Percentiles rank a stretch among this genome's conserved stretches.
Conservation (phyloP, 1,140 invertebrate species). For the Heliconius hermathena region DNA sequence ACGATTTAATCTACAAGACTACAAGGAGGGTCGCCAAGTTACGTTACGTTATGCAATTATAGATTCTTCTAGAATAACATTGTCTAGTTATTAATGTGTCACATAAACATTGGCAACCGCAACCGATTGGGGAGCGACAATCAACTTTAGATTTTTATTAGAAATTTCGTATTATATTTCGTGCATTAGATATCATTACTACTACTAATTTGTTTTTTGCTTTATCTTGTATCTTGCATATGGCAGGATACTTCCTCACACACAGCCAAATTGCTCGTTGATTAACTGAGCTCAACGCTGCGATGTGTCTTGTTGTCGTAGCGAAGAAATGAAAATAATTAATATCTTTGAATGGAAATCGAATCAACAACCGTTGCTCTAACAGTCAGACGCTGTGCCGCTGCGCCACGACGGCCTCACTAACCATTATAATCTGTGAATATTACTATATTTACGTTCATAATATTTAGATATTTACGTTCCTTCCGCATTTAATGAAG, state of each 20-base stretch:
- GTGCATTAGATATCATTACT: no score
- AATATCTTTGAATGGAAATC: no score
- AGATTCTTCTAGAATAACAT: constrained; percentile 10
- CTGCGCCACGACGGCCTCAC: no score
- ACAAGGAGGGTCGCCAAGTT: background rate
- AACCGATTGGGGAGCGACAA: background rate
- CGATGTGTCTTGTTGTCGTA: no score
- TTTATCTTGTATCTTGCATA: no score
- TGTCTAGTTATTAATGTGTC: background rate
- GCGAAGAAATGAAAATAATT: no score
- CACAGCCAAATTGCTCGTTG: no score
- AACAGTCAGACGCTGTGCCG: no score
- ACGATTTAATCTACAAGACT: background rate
- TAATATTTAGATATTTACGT: background rate
- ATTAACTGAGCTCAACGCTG: no score
- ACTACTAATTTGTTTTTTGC: no score
- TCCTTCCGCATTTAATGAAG: background rate
- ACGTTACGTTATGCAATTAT: background rate
- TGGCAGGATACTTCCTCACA: no score
- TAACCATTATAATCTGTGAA: background rate
- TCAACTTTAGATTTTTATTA: background rate
- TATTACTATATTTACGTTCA: background rate
- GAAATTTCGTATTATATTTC: background rate
- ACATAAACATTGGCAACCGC: background rate
- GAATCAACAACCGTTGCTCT: no score